phyloP scores from a whole-genome alignment of 2,888 invertebrate genomes.

The Creontiades dilutus region DNA sequence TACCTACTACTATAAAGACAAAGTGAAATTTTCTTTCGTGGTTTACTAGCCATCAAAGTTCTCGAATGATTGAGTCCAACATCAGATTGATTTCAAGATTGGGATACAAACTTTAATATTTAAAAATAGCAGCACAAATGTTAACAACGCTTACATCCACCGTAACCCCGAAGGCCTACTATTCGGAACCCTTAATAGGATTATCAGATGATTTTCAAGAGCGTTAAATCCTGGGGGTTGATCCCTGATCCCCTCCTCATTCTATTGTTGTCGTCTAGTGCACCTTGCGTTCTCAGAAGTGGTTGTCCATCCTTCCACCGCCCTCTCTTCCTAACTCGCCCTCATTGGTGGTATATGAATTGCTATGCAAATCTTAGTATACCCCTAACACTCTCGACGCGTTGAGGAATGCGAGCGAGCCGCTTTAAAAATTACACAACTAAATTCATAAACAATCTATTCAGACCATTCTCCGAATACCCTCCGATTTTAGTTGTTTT shows the following conservation, averaged over 20 bases:
- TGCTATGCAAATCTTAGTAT: constrained; percentile 45
- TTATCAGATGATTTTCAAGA: neutral
- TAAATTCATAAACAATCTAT: too few relatives aligned
- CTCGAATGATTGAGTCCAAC: neutral
- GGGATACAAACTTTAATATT: too few relatives aligned
- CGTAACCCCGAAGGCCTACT: neutral
- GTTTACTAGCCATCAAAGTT: too few relatives aligned
- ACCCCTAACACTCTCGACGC: constrained; percentile 31
- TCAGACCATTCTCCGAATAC: too few relatives aligned
- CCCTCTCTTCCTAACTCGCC: constrained; percentile 26
- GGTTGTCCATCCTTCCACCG: neutral
- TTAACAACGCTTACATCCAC: neutral
- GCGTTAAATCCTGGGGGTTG: neutral
- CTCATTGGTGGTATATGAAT: constrained; percentile 37
- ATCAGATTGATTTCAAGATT: neutral
- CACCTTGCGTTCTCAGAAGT: neutral
- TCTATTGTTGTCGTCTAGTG: neutral
- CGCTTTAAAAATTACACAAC: too few relatives aligned
- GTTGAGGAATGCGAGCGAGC: too few relatives aligned
- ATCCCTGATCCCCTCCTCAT: neutral
- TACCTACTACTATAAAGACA: too few relatives aligned
- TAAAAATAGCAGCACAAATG: neutral
- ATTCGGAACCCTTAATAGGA: neutral
- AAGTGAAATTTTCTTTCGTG: too few relatives aligned
- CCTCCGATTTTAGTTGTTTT: too few relatives aligned